Evolutionary conservation across 2,888 invertebrate genomes (phyloP), one percentile per base, ranked within the genome.

Genomic region (Portevinia maculata): DNA sequence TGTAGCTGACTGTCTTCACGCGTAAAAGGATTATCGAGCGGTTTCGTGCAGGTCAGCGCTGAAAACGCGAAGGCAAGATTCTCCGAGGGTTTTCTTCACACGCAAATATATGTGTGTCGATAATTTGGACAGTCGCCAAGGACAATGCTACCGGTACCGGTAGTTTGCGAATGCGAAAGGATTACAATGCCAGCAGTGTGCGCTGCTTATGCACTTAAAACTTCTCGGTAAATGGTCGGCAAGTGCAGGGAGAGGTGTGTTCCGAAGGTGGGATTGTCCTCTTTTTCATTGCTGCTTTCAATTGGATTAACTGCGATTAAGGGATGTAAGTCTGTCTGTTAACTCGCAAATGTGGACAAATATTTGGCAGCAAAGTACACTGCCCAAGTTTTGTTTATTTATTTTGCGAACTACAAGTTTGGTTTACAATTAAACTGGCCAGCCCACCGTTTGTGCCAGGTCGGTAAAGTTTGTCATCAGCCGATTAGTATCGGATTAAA

Each of bases 241-340:
- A 65, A 52, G 65, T 65, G 44, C 44, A 44, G 9, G 17, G 19
- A 17, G 17, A 79, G 69, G 76, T 70, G 70, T 70, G 15, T 4
- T 32, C 52, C 0, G 37, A 11, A 59, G 70, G 70, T 59, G 70
- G 60, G 17, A 39, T 11, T 76, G 76, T 65, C 60, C 81, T 70
- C 52, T 59, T 65, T 81, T 70, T 53, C 53, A 81, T 76, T 81
- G 76, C 59, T 55, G 21, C 44, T 19, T 19, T 81, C 81, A 81
- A 81, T 81, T 70, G 81, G 81, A 81, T 81, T 81, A 81, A 65
- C 64, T 55, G 64, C 70, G 81, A 81, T 81, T 81, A 81, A 70
- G 69, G 79, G 69, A 69, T 44, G 74, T 75, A 75, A 75, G 37
- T 34, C 62, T 50, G 70, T 60, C 64, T 67, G 70, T 76, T 81